A percentile compares a stretch with the other conserved stretches of the same genome.
These are phyloP conservation scores for Neoascia interrupta DNA, from an alignment of 2,888 invertebrate species.

Conservation along the genomic window DNA sequence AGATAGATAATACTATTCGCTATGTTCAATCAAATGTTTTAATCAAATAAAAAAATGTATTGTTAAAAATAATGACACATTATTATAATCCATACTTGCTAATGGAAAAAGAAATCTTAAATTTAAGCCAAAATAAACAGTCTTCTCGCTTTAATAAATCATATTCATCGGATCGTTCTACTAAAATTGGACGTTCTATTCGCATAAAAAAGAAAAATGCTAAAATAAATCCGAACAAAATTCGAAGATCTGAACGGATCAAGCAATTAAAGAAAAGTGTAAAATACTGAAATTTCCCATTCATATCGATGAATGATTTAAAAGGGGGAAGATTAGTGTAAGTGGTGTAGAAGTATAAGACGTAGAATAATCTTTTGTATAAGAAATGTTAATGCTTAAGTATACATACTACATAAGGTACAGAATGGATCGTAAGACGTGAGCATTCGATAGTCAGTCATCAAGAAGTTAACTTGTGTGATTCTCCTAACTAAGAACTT, in stretches of 20 bases:
- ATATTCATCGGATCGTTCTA: not conserved
- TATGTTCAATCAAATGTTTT: conserved; percentile 11
- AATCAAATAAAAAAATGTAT: not conserved
- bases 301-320: not conserved
- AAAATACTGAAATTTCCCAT: not conserved
- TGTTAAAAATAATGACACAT: not conserved
- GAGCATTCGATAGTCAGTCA: too few species aligned
- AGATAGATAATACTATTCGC: not conserved
- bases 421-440: too few species aligned
- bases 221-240: not conserved
- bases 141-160: not conserved
- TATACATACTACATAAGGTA: too few species aligned
- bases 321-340: not conserved
- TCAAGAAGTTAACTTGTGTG: too few species aligned
- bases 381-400: too few species aligned
- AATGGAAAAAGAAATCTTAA: not conserved
- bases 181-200: not conserved
- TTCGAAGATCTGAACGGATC: conserved; percentile 1
- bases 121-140: not conserved
- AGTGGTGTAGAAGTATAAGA: too few species aligned
- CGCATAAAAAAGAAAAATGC: not conserved
- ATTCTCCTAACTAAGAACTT: too few species aligned
- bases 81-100: not conserved
- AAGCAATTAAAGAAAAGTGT: not conserved
- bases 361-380: too few species aligned